Evolutionary conservation across 2,888 invertebrate genomes (phyloP).

Genomic region (Pandemis cinnamomeana): DNA sequence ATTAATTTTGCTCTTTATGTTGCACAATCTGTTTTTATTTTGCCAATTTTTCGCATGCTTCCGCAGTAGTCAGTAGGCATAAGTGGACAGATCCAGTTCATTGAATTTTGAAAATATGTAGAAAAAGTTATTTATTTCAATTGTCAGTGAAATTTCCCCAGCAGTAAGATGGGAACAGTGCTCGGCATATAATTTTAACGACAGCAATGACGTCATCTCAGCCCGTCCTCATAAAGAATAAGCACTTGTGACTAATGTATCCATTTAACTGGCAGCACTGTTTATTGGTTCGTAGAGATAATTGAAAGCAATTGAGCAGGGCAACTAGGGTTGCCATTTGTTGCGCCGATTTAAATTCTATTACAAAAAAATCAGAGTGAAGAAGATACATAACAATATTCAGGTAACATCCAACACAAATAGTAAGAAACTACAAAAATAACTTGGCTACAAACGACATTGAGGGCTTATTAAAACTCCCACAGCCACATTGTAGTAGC

Average conservation of each 20-base stretch:
- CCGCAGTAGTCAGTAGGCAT: background rate
- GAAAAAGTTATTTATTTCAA: background rate
- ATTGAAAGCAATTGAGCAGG: slow-evolving; percentile 38
- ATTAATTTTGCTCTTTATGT: slow-evolving; percentile 10
- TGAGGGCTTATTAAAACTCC: too few relatives aligned
- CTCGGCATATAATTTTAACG: background rate
- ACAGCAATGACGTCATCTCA: slow-evolving; percentile 55
- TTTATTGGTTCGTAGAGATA: slow-evolving; percentile 45
- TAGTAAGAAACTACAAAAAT: too few relatives aligned
- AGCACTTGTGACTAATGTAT: slow-evolving; percentile 57
- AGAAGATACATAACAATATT: too few relatives aligned
- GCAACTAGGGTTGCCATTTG: slow-evolving; percentile 2
- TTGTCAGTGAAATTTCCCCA: background rate
- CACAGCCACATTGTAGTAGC: too few relatives aligned
- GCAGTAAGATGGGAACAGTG: background rate
- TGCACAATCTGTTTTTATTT: background rate
- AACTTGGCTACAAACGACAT: too few relatives aligned
- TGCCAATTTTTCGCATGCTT: background rate
- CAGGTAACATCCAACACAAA: too few relatives aligned
- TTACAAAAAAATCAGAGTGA: too few relatives aligned
- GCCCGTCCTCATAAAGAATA: slow-evolving; percentile 43
- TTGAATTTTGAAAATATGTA: background rate
- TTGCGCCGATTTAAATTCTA: background rate
- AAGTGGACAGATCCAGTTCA: background rate
- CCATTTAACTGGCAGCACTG: slow-evolving; percentile 58